Base-by-base conservation (phyloP, 1,140 invertebrate genomes). In the Condylostylus longicornis region DNA sequence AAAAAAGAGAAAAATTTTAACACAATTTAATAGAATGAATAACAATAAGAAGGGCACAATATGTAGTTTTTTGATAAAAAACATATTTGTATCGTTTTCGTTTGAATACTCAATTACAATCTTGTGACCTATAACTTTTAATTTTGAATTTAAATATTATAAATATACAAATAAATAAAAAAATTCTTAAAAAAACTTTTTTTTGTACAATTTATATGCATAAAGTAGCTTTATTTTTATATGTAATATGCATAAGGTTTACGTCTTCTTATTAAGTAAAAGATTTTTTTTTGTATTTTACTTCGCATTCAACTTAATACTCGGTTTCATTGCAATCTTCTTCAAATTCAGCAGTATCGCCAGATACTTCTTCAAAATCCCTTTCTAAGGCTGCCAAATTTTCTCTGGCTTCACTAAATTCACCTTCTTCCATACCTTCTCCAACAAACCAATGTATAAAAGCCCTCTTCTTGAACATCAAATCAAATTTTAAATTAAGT, bases 401-500 rank as follows among this genome's bases (percentile, higher is more conserved):
- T 46, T 83, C 79, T 22, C 81, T 64, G 3, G 81, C 77, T 50
- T 76, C 74, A 4, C 65, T 65, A 53, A 82, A 82, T 52, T 81
- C 78, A 27, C 79, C 78, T 59, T 80, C 77, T 52, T 81, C 78
- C 75, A 81, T 78, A 43, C 75, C 74, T 51, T 78, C 76, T 4
- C 74, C 74, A 4, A 75, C 74, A 45, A 74, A 82, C 75, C 75
- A 82, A 50, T 81, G 77, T 23, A 82, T 78, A 46, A 82, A 82
- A 13, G 79, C 79, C 13, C 79, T 63, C 55, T 86, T 85, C 35
- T 72, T 70, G 62, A 79, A 82, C 79, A 83, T 82, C 41, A 82
- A 62, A 58, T 83, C 80, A 51, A 83, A 86, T 58, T 85, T 86
- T 58, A 79, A 72, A 53, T 79, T 69, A 13, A 81, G 63, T 42